Evolutionary conservation across 2,113 vertebrate species (phyloP).

Genomic region (Scortum barcoo): DNA sequence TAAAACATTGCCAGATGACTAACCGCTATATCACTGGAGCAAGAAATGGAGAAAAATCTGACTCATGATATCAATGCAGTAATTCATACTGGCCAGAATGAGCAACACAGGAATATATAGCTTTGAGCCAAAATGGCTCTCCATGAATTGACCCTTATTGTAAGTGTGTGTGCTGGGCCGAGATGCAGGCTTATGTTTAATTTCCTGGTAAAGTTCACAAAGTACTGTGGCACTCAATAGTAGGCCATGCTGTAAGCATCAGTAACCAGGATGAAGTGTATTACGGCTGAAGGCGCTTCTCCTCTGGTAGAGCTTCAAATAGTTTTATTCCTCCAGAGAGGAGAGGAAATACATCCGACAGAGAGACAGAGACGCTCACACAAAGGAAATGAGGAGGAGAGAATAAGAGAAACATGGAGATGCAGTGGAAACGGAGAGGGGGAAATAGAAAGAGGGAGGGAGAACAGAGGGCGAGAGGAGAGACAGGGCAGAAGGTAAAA

Average conservation of each 20-base stretch:
- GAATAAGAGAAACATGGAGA: constrained; percentile 43
- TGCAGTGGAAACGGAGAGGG: constrained; percentile 25
- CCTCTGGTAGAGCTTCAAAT: constrained; percentile 70
- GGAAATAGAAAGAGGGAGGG: constrained; percentile 3
- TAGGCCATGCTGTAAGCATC: constrained; percentile 61
- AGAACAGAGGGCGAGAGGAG: constrained; percentile 23
- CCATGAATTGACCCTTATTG: neutral
- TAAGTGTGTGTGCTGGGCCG: constrained; percentile 7
- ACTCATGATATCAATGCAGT: neutral
- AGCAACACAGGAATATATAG: neutral
- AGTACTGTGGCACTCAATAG: constrained; percentile 38
- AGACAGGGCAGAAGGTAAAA: neutral
- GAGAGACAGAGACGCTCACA: constrained; percentile 21
- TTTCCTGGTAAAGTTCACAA: constrained; percentile 51
- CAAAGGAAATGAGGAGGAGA: constrained; percentile 51
- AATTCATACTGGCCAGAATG: neutral
- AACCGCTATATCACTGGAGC: neutral
- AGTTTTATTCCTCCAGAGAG: constrained; percentile 68
- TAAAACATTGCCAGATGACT: neutral
- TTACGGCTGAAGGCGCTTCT: constrained; percentile 69
- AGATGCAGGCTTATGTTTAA: constrained; percentile 36
- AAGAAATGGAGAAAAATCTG: neutral
- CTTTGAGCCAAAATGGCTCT: neutral
- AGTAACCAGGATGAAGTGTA: constrained; percentile 65
- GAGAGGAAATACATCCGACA: constrained; percentile 39